A percentile compares a stretch with the other conserved stretches of the same genome.
phyloP scores from a whole-genome alignment of 1,140 invertebrate species.

The Zeugodacus cucurbitae region DNA sequence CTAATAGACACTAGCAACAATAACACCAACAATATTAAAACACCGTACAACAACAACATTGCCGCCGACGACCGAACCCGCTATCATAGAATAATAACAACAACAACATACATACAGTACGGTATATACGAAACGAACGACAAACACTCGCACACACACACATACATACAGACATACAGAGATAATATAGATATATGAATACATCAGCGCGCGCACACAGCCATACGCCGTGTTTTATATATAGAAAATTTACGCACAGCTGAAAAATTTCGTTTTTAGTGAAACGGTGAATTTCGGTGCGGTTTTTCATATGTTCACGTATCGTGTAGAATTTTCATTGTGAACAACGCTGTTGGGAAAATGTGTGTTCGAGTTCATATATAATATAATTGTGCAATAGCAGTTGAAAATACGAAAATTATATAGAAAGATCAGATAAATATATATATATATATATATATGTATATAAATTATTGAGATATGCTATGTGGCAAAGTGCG shows the following conservation, averaged over 20 bases:
- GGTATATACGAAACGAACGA: neutral
- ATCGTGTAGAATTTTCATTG: neutral
- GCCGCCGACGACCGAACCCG: neutral
- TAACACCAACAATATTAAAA: neutral
- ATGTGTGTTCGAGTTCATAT: neutral
- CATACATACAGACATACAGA: neutral
- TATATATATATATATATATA: no score
- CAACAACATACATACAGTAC: neutral
- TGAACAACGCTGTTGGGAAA: neutral
- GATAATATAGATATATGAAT: neutral
- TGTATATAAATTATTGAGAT: no score
- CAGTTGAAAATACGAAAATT: neutral
- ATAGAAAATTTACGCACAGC: constrained; percentile 64
- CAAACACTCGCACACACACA: neutral
- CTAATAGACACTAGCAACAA: constrained; percentile 8
- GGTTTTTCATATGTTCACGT: constrained; percentile 18
- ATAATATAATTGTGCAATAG: constrained; percentile 2
- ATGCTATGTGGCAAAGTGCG: neutral
- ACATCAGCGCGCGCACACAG: neutral
- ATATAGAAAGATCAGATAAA: neutral
- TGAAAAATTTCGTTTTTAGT: constrained; percentile 45
- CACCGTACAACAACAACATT: neutral
- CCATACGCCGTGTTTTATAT: constrained; percentile 56
- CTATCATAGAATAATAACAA: neutral
- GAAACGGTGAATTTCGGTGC: constrained; percentile 30